These are phyloP conservation scores for Opisthograptis luteolata DNA, from an alignment of 2,888 invertebrate genomes.

Conservation along the genomic window DNA sequence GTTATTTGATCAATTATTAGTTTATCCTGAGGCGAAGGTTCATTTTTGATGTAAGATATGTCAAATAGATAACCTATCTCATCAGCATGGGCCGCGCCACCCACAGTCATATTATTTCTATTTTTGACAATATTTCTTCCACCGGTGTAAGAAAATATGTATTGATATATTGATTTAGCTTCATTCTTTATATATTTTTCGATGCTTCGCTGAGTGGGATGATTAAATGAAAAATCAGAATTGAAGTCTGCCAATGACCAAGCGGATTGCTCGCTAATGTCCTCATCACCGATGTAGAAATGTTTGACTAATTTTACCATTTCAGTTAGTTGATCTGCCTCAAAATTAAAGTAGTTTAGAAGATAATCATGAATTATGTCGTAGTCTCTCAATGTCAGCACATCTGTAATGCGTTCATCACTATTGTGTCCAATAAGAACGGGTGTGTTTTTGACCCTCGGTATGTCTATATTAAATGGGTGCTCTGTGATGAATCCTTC, in stretches of 20 bases:
- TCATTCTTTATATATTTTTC: slow-evolving; percentile 48
- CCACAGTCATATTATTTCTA: slow-evolving; percentile 40
- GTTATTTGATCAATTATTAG: slow-evolving; percentile 52
- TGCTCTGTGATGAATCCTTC: slow-evolving; percentile 48
- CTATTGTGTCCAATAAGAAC: slow-evolving; percentile 50
- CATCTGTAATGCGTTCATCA: slow-evolving; percentile 37
- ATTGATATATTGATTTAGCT: slow-evolving; percentile 49
- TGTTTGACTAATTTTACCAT: slow-evolving; percentile 48
- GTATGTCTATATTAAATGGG: slow-evolving; percentile 41
- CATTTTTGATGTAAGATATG: slow-evolving; percentile 39
- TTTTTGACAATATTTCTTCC: slow-evolving; percentile 52
- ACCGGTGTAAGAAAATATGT: slow-evolving; percentile 59
- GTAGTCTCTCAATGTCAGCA: slow-evolving; percentile 18
- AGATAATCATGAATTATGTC: slow-evolving; percentile 29
- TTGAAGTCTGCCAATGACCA: slow-evolving; percentile 45
- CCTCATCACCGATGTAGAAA: slow-evolving; percentile 60
- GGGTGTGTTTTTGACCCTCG: slow-evolving; percentile 39
- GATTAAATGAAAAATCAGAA: slow-evolving; percentile 51
- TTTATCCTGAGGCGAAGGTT: slow-evolving; percentile 46
- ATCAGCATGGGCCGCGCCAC: slow-evolving; percentile 52
- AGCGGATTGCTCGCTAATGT: slow-evolving; percentile 36
- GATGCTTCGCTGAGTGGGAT: slow-evolving; percentile 48
- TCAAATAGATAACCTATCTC: slow-evolving; percentile 58
- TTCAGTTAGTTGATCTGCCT: slow-evolving; percentile 34
- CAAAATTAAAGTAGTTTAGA: slow-evolving; percentile 44